Conservation (phyloP, 1,140 invertebrate species). For the Drosophila quadrilineata region DNA sequence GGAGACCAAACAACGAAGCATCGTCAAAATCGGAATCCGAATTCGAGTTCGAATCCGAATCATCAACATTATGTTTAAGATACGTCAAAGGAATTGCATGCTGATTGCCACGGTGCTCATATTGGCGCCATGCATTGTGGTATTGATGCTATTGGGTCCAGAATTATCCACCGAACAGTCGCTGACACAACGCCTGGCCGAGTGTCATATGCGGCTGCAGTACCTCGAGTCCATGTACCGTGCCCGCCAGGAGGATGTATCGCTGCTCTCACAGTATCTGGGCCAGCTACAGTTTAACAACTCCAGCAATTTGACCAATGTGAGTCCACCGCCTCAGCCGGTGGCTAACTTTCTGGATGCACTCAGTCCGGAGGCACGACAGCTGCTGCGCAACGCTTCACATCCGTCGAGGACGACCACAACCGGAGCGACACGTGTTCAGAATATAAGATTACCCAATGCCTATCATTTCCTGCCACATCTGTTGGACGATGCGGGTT, state of each 20-base stretch:
- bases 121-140: conserved; percentile 83
- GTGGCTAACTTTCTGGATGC: conserved; percentile 74
- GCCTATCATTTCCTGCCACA: conserved; percentile 94
- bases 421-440: conserved; percentile 30
- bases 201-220: conserved; percentile 87
- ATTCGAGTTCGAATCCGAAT: too few relatives aligned
- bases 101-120: conserved; percentile 82
- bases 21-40: too few relatives aligned
- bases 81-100: conserved; percentile 82
- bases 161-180: conserved; percentile 85
- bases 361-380: conserved; percentile 81
- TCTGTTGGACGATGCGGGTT: conserved; percentile 89
- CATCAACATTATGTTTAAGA: conserved; percentile 62
- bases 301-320: conserved; percentile 31
- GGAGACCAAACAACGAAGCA: neutral
- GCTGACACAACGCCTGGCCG: conserved; percentile 86
- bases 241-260: conserved; percentile 87
- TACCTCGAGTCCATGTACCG: conserved; percentile 88
- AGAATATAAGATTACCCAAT: conserved; percentile 86
- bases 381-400: conserved; percentile 82
- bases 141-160: conserved; percentile 81
- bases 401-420: conserved; percentile 23
- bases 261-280: conserved; percentile 85
- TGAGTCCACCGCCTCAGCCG: conserved; percentile 34
- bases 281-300: conserved; percentile 70